Conservation (phyloP, 2,113 vertebrate species). For the Eidolon helvum region DNA sequence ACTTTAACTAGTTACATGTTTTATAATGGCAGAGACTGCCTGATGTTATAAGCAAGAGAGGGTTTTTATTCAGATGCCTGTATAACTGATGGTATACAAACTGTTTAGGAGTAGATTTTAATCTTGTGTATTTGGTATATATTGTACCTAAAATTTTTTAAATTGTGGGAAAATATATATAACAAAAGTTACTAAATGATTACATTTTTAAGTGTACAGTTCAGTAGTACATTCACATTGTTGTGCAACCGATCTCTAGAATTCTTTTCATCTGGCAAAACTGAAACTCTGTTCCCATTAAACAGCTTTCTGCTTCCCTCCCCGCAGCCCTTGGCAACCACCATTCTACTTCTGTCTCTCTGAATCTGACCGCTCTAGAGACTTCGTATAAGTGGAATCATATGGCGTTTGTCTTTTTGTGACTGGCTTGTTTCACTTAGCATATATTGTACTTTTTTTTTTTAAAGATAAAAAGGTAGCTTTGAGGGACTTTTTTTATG, state of each 20-base stretch:
- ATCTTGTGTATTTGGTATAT: not conserved
- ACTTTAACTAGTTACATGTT: not conserved
- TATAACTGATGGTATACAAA: not conserved
- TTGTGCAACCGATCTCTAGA: not conserved
- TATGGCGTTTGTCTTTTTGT: not conserved
- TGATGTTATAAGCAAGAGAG: not conserved
- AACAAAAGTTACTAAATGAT: not conserved
- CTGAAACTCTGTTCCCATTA: not conserved
- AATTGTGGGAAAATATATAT: not conserved
- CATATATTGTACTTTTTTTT: not conserved
- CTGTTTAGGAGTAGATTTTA: not conserved
- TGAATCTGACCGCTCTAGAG: not conserved
- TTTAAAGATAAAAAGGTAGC: not conserved
- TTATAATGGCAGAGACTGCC: not conserved
- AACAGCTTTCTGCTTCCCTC: not conserved
- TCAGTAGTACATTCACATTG: not conserved
- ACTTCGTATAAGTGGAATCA: not conserved
- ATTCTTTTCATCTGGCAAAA: not conserved
- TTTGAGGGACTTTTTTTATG: not conserved
- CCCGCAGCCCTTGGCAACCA: not conserved
- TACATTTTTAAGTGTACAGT: not conserved
- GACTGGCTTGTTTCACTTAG: not conserved
- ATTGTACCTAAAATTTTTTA: not conserved
- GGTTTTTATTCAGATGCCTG: not conserved
- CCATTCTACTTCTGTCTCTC: not conserved